These are phyloP conservation scores for Drosophila subpulchrella DNA, from an alignment of 1,140 invertebrate species.

Conservation along the genomic window DNA sequence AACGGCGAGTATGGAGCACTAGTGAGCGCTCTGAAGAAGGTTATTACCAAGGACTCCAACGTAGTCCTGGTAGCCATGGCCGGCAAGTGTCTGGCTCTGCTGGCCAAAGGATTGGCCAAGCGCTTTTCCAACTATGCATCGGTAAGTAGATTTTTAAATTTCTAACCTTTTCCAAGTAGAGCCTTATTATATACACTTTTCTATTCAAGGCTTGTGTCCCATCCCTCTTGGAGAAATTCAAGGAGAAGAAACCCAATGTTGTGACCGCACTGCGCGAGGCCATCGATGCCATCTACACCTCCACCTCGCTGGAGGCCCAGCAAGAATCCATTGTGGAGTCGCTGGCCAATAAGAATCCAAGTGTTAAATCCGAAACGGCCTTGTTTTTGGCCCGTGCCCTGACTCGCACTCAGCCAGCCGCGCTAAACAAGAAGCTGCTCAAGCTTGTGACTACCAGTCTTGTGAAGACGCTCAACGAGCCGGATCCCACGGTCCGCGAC, in stretches of 20 bases:
- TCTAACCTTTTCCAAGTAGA: background rate
- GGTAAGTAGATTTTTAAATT: constrained; percentile 37
- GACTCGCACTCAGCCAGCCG: constrained; percentile 90
- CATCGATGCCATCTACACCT: constrained; percentile 95
- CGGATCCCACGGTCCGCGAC: constrained; percentile 94
- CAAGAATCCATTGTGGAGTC: constrained; percentile 93
- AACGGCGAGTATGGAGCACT: constrained; percentile 97
- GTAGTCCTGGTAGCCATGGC: constrained; percentile 96
- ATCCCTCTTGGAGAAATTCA: constrained; percentile 96
- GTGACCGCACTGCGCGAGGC: constrained; percentile 94
- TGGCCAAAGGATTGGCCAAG: constrained; percentile 95
- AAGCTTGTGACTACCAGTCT: constrained; percentile 93
- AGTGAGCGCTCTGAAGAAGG: constrained; percentile 94
- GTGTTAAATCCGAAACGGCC: constrained; percentile 96
- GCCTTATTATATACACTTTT: background rate
- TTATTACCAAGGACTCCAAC: constrained; percentile 97
- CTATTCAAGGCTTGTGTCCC: constrained; percentile 88
- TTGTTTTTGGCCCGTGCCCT: constrained; percentile 95
- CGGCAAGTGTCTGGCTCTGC: constrained; percentile 91
- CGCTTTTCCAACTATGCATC: constrained; percentile 94
- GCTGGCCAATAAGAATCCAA: constrained; percentile 97
- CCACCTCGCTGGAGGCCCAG: constrained; percentile 94
- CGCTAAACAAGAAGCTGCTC: constrained; percentile 96
- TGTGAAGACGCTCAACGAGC: constrained; percentile 92
- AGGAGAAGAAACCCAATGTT: constrained; percentile 98